These are phyloP conservation scores for Bothrops jararaca DNA, from an alignment of 2,113 vertebrate species.

Conservation along the genomic window DNA sequence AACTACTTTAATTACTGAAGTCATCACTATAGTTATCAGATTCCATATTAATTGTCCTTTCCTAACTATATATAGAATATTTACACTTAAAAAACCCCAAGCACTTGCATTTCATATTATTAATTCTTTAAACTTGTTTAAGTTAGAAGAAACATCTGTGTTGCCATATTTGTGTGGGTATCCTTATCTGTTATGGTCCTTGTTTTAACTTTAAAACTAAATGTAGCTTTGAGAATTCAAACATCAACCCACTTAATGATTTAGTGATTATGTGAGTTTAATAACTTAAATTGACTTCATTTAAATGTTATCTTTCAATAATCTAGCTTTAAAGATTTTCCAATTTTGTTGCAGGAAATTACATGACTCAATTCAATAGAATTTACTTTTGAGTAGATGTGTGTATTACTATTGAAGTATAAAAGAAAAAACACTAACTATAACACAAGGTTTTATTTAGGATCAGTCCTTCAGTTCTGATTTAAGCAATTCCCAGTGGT, in stretches of 20 bases:
- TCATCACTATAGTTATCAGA: not conserved
- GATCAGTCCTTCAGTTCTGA: not conserved
- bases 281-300: not conserved
- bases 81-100: slow-evolving; percentile 8
- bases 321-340: not conserved
- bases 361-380: not conserved
- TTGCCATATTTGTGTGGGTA: not conserved
- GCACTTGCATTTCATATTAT: not conserved
- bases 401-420: not conserved
- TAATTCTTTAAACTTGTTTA: not conserved
- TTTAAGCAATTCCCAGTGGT: not conserved
- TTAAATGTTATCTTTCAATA: not conserved
- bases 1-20: not conserved
- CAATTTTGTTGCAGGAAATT: not conserved
- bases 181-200: not conserved
- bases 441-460: not conserved
- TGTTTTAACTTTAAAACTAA: slow-evolving; percentile 11
- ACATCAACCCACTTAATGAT: not conserved
- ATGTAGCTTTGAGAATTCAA: not conserved
- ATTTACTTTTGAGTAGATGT: not conserved
- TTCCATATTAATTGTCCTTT: not conserved
- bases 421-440: not conserved
- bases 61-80: slow-evolving; percentile 3
- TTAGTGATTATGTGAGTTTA: not conserved
- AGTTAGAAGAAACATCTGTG: slow-evolving; percentile 4